phyloP scores from a whole-genome alignment of 2,888 invertebrate genomes.

The Athalia circularis region DNA sequence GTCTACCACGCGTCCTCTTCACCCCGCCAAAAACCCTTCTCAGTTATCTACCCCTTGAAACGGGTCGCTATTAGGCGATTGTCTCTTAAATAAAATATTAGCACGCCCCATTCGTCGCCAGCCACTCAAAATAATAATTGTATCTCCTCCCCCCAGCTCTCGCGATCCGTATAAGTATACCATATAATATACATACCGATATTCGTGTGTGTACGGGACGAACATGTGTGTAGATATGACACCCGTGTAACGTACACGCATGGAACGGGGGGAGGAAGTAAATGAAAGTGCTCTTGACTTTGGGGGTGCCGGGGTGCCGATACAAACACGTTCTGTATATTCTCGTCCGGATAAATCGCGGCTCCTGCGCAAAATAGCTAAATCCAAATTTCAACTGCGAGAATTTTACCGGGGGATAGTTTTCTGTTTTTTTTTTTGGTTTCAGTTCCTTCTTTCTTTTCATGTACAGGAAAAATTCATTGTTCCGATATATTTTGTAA shows the following conservation, averaged over 20 bases:
- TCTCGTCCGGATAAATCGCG: slow-evolving; percentile 51
- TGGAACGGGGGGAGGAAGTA: slow-evolving; percentile 45
- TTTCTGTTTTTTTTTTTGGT: too few relatives aligned
- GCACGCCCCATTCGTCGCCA: slow-evolving; percentile 64
- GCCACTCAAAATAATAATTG: slow-evolving; percentile 72
- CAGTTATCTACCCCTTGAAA: slow-evolving; percentile 56
- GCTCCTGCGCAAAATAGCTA: slow-evolving; percentile 4
- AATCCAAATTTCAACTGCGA: too few relatives aligned
- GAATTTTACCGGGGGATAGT: too few relatives aligned
- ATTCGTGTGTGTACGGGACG: not conserved
- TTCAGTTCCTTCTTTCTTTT: too few relatives aligned
- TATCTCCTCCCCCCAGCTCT: slow-evolving; percentile 46
- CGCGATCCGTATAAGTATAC: slow-evolving; percentile 9
- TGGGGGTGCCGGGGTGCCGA: slow-evolving; percentile 48
- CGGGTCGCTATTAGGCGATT: slow-evolving; percentile 71
- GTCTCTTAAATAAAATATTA: slow-evolving; percentile 73
- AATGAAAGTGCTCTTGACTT: slow-evolving; percentile 55
- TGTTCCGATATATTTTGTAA: too few relatives aligned
- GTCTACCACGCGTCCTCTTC: slow-evolving; percentile 50
- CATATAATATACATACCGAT: not conserved
- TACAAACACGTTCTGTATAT: slow-evolving; percentile 49
- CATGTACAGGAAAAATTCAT: too few relatives aligned
- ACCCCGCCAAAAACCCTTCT: slow-evolving; percentile 43
- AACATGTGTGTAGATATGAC: not conserved
- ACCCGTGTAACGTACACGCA: not conserved